phyloP scores from a whole-genome alignment of 2,797 vertebrate species.

The Hippoglossus hippoglossus region DNA sequence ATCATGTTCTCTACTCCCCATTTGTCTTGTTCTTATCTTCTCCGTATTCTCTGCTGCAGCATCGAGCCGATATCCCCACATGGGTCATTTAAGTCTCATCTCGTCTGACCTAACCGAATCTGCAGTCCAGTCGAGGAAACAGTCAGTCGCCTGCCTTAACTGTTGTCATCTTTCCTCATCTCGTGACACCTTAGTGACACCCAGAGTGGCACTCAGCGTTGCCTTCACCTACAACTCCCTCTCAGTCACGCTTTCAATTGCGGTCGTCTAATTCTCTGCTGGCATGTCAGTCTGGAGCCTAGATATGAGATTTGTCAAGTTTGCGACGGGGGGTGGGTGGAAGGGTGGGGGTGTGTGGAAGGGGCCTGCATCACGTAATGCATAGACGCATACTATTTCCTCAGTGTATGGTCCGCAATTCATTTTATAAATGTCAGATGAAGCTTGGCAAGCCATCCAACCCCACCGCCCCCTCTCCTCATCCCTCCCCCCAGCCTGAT shows the following conservation, averaged over 20 bases:
- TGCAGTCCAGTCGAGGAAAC: constrained; percentile 46
- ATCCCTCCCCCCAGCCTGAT: constrained; percentile 48
- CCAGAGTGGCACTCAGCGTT: constrained; percentile 25
- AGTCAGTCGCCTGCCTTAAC: constrained; percentile 37
- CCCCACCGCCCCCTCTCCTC: constrained; percentile 10
- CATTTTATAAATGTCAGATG: constrained; percentile 82
- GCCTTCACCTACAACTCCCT: constrained; percentile 31
- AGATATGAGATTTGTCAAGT: constrained; percentile 63
- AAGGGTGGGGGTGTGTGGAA: no score
- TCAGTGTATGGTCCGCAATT: constrained; percentile 58
- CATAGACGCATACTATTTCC: constrained; percentile 44
- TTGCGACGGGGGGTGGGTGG: background rate
- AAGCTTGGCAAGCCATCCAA: constrained; percentile 57
- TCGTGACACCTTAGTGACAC: constrained; percentile 45
- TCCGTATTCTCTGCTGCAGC: background rate
- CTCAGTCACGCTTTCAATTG: constrained; percentile 63
- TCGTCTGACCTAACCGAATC: constrained; percentile 46
- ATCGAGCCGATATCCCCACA: constrained; percentile 16
- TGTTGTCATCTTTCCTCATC: constrained; percentile 61
- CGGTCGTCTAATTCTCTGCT: constrained; percentile 46
- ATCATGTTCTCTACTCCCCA: constrained; percentile 10
- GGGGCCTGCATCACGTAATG: constrained; percentile 36
- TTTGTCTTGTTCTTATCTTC: constrained; percentile 38
- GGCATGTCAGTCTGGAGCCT: constrained; percentile 18
- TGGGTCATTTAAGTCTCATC: constrained; percentile 48